Percentiles rank a stretch among this genome's conserved stretches.
Evolutionary conservation across 1,140 invertebrate genomes (phyloP).

Genomic region (Eulimnadia texana): DNA sequence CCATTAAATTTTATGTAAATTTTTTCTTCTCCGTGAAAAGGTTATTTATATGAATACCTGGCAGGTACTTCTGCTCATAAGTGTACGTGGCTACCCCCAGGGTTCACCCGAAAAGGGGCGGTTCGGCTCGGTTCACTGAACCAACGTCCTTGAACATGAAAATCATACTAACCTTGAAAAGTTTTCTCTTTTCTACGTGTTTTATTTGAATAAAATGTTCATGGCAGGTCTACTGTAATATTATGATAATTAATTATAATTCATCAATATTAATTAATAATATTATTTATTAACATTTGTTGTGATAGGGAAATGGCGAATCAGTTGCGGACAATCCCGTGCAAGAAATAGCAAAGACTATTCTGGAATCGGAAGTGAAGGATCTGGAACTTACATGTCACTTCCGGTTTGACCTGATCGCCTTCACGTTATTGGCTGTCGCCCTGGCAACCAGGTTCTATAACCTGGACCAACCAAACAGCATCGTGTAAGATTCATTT

Average conservation of each 20-base stretch:
- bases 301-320: neutral
- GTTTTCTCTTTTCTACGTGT: neutral
- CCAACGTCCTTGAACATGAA: neutral
- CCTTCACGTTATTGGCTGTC: slow-evolving; percentile 48
- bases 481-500: slow-evolving; percentile 67
- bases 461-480: slow-evolving; percentile 60
- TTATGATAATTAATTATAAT: too few relatives aligned
- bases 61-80: neutral
- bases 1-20: too few relatives aligned
- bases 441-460: slow-evolving; percentile 64
- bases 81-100: neutral
- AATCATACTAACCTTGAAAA: neutral
- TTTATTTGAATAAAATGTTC: too few relatives aligned
- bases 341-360: neutral
- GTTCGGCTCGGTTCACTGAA: neutral
- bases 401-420: slow-evolving; percentile 52
- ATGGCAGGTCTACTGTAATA: too few relatives aligned
- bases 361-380: neutral
- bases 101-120: too few relatives aligned
- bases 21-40: too few relatives aligned
- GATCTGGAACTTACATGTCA: slow-evolving; percentile 22
- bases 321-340: neutral
- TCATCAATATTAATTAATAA: too few relatives aligned
- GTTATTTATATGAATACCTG: too few relatives aligned
- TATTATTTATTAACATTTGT: neutral